phyloP scores from a whole-genome alignment of 2,113 vertebrate genomes.

The Chunga burmeisteri region DNA sequence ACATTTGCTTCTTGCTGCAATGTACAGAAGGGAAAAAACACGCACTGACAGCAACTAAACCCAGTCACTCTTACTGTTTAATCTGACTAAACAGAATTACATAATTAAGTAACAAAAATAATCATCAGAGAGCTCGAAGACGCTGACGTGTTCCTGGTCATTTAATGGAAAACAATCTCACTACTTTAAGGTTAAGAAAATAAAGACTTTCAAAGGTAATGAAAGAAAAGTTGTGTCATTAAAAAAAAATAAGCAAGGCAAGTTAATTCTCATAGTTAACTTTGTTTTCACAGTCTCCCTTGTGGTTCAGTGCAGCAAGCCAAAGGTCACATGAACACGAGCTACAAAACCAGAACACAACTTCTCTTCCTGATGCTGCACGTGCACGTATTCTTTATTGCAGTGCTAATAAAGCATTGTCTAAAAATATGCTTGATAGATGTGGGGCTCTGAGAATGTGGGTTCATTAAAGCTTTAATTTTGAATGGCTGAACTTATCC shows the following conservation, averaged over 20 bases:
- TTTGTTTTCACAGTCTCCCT: neutral
- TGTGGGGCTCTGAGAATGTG: neutral
- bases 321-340: neutral
- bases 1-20: neutral
- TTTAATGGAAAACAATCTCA: neutral
- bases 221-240: neutral
- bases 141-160: neutral
- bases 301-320: neutral
- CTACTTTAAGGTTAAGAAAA: neutral
- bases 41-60: neutral
- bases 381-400: accelerated
- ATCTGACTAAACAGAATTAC: neutral
- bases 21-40: neutral
- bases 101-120: neutral
- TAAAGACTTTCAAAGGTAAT: neutral
- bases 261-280: neutral
- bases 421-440: neutral
- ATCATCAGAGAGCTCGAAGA: neutral
- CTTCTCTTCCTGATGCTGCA: neutral
- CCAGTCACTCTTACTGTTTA: neutral
- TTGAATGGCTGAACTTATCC: neutral
- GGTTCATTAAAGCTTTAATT: neutral
- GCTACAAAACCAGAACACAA: neutral
- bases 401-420: neutral
- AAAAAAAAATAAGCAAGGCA: neutral